Percentiles rank a stretch among this genome's conserved stretches.
Evolutionary conservation across 2,888 invertebrate species (phyloP).

Genomic region (Xylota sylvarum): DNA sequence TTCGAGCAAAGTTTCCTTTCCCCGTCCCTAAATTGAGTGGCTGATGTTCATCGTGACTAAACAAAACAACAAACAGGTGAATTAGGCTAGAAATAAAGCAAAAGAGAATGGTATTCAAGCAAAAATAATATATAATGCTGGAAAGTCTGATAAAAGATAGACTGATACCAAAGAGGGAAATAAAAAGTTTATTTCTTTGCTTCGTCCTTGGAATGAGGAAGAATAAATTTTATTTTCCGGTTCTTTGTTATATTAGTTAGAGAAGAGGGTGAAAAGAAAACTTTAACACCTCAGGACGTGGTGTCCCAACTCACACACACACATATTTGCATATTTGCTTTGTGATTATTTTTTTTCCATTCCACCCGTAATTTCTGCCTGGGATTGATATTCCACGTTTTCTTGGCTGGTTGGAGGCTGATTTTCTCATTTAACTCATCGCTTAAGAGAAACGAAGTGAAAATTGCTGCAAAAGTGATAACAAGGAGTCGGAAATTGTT

Average conservation of each 20-base stretch:
- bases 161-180: constrained; percentile 4
- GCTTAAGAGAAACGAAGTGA: constrained; percentile 12
- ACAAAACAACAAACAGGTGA: constrained; percentile 34
- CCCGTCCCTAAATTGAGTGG: neutral
- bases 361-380: neutral
- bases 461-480: constrained; percentile 25
- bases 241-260: constrained; percentile 5
- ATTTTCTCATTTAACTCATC: neutral
- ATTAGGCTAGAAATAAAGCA: constrained; percentile 26
- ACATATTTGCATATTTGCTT: constrained; percentile 6
- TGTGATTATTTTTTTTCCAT: neutral
- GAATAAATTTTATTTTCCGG: constrained; percentile 10
- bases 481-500: neutral
- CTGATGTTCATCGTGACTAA: constrained; percentile 9
- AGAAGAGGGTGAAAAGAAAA: neutral
- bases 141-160: constrained; percentile 41
- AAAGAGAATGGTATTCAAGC: neutral
- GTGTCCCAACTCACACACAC: neutral
- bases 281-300: neutral
- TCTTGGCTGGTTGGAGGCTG: neutral
- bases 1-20: neutral
- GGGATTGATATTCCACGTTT: neutral
- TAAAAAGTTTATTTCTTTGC: neutral
- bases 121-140: constrained; percentile 25
- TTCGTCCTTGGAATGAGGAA: constrained; percentile 3